These are phyloP conservation scores for Halocynthia aurantium DNA, from an alignment of 23 tunicate species.

Conservation along the genomic window DNA sequence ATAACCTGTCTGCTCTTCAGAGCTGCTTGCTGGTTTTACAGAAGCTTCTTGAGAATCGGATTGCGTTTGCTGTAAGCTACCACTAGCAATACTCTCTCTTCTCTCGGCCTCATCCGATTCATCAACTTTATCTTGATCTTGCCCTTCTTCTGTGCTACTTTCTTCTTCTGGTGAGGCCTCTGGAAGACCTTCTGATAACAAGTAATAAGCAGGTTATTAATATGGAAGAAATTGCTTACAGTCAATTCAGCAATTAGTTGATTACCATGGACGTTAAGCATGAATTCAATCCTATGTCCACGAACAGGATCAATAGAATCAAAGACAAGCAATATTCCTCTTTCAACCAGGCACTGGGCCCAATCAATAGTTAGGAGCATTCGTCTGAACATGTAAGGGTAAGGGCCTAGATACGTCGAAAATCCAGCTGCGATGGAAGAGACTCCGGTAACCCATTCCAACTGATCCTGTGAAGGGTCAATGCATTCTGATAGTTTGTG, in stretches of 20 bases:
- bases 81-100: neutral
- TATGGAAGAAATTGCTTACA: neutral
- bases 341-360: constrained; percentile 77
- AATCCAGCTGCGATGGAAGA: constrained; percentile 77
- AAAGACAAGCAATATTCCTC: constrained; percentile 88
- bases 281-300: constrained; percentile 85
- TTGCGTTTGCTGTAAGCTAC: too few relatives aligned
- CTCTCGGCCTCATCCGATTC: neutral
- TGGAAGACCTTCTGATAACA: constrained; percentile 6
- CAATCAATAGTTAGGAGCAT: constrained; percentile 81
- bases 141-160: constrained; percentile 1
- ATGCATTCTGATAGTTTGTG: neutral
- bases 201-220: neutral
- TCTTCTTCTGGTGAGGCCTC: neutral
- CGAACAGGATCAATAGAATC: constrained; percentile 81
- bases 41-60: neutral
- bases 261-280: constrained; percentile 78
- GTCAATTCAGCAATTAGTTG: neutral
- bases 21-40: neutral
- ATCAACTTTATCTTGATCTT: constrained; percentile 5
- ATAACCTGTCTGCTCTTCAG: constrained; percentile 3
- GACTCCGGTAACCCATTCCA: constrained; percentile 80
- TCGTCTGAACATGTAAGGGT: constrained; percentile 76
- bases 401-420: constrained; percentile 71
- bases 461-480: constrained; percentile 43